phyloP scores from a whole-genome alignment of 2,113 vertebrate species.

The Peromyscus californicus region DNA sequence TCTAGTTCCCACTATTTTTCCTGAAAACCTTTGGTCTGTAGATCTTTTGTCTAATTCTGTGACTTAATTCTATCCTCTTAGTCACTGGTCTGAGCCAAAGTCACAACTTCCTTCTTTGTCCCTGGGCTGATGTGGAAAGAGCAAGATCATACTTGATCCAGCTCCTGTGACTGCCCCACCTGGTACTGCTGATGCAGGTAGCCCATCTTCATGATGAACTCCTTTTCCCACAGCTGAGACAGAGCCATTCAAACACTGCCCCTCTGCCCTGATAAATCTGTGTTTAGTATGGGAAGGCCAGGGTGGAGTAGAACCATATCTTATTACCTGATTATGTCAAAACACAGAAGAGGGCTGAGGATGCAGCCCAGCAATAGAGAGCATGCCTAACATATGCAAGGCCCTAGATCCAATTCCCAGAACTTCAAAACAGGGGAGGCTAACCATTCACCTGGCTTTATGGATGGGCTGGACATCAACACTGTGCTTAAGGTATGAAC shows the following conservation, averaged over 20 bases:
- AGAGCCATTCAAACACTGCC: accelerated
- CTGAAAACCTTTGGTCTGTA: neutral
- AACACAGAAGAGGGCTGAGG: neutral
- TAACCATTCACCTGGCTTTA: neutral
- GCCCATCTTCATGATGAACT: neutral
- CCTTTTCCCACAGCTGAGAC: neutral
- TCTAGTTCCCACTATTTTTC: neutral
- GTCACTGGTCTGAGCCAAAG: neutral
- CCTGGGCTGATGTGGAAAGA: neutral
- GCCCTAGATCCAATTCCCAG: neutral
- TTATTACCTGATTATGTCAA: neutral
- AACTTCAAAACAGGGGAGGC: neutral
- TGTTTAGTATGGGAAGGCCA: neutral
- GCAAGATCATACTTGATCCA: accelerated
- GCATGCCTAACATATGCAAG: neutral
- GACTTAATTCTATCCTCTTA: neutral
- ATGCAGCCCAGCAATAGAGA: neutral
- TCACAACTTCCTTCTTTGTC: too few relatives aligned
- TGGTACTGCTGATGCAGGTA: neutral
- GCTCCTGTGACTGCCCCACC: neutral
- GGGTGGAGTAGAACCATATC: neutral
- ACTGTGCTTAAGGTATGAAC: neutral
- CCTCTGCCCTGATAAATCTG: neutral
- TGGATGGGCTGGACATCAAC: neutral
- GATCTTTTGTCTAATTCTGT: neutral